Evolutionary conservation across 1,140 invertebrate genomes (phyloP).

Genomic region (Temnothorax longispinosus): DNA sequence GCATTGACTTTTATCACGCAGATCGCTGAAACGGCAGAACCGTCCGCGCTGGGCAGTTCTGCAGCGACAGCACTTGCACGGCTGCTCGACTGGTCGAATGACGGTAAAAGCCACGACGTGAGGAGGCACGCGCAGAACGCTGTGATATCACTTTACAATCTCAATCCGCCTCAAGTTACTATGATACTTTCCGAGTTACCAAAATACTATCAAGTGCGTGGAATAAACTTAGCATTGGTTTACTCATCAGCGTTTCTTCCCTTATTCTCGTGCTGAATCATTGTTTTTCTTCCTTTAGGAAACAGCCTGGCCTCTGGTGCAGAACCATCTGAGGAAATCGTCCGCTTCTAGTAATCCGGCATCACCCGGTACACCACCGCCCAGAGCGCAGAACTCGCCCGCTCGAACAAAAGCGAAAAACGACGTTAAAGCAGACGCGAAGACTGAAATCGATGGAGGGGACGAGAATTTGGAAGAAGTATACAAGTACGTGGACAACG

Average conservation of each 20-base stretch:
- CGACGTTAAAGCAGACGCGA: conserved; percentile 66
- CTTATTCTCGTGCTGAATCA: neutral
- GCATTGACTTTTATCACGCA: conserved; percentile 91
- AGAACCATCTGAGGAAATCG: conserved; percentile 91
- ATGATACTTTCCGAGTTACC: conserved; percentile 93
- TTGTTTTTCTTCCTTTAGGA: conserved; percentile 86
- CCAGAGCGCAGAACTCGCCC: conserved; percentile 81
- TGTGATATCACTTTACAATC: conserved; percentile 94
- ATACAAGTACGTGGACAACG: conserved; percentile 86
- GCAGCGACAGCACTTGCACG: conserved; percentile 89
- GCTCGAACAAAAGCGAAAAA: conserved; percentile 78
- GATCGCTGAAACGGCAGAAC: conserved; percentile 88
- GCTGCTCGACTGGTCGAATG: conserved; percentile 89
- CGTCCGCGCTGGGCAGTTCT: conserved; percentile 83
- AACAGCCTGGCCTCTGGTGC: conserved; percentile 93
- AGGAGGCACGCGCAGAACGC: conserved; percentile 92
- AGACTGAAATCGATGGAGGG: conserved; percentile 80
- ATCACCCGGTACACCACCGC: conserved; percentile 85
- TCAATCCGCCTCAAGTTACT: conserved; percentile 95
- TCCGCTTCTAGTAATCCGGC: conserved; percentile 86
- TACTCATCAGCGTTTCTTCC: conserved; percentile 11
- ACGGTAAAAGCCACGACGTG: conserved; percentile 92
- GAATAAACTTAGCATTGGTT: neutral
- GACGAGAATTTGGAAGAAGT: conserved; percentile 94
- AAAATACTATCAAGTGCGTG: conserved; percentile 89